A percentile compares a stretch with the other conserved stretches of the same genome.
phyloP scores from a whole-genome alignment of 2,888 invertebrate genomes.

The Beris morrisii region DNA sequence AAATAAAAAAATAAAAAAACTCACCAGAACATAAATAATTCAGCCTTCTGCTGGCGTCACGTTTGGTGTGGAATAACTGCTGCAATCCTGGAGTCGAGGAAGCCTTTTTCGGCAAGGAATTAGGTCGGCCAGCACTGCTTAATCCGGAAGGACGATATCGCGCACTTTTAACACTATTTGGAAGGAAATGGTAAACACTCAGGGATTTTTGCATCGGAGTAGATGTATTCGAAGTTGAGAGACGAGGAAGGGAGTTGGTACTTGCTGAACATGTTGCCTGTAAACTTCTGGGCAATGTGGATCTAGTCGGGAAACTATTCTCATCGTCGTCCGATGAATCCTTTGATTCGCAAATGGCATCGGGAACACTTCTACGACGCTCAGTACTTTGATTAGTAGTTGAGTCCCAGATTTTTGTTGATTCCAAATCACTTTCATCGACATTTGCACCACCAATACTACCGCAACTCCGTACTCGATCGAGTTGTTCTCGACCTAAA shows the following conservation, averaged over 20 bases:
- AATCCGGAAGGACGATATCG: conserved; percentile 84
- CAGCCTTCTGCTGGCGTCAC: conserved; percentile 60
- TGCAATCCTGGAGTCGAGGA: conserved; percentile 77
- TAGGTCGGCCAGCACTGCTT: conserved; percentile 56
- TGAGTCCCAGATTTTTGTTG: conserved; percentile 53
- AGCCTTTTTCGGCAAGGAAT: conserved; percentile 68
- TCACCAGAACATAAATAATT: conserved; percentile 63
- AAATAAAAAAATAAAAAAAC: conserved; percentile 46
- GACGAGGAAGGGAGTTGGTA: conserved; percentile 77
- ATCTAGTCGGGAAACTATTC: conserved; percentile 58
- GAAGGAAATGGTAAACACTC: conserved; percentile 63
- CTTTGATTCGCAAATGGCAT: conserved; percentile 57
- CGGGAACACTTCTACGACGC: conserved; percentile 63
- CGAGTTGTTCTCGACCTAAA: conserved; percentile 74
- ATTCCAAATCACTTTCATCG: conserved; percentile 50
- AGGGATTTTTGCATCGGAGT: conserved; percentile 65
- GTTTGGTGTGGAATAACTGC: conserved; percentile 62
- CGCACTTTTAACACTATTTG: conserved; percentile 78
- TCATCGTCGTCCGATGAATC: conserved; percentile 58
- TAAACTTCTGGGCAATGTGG: conserved; percentile 67
- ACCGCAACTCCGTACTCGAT: conserved; percentile 77
- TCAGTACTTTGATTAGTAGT: conserved; percentile 42
- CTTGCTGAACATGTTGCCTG: conserved; percentile 61
- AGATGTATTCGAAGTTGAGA: conserved; percentile 63
- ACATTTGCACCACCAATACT: conserved; percentile 71